Base-by-base conservation (phyloP, 2,888 invertebrate species). In the Dicycla oo region DNA sequence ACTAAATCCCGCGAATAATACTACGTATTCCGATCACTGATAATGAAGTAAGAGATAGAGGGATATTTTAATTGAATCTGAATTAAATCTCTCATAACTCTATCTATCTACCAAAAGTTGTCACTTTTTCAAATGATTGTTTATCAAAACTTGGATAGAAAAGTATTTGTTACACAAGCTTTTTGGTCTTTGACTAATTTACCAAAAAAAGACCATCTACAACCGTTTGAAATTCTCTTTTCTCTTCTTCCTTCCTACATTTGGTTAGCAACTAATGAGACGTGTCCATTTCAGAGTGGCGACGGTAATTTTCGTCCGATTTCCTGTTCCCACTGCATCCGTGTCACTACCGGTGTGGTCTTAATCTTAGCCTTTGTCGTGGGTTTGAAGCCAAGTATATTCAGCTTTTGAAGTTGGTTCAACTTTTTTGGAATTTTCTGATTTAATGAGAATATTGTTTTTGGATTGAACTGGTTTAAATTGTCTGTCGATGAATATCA, bases 341-440 rank as follows among this genome's bases (percentile, higher is more conserved):
- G 81, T 68, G 23, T 75, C 26, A 54, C 82, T 81, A 69, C 45
- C 56, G 63, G 81, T 80, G 80, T 75, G 82, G 82, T 81, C 82
- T 75, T 53, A 56, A 56, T 67, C 58, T 68, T 67, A 56, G 51
- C 62, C 26, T 69, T 51, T 64, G 47, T 75, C 38, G 23, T 57
- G n/a, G 5, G 10, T 60, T 69, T 63, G 23, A 69, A 43, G 30
- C 34, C 60, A 67, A 64, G 60, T 58, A 68, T 64, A 47, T 40
- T 62, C 18, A 23, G 20, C 49, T 51, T 66, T 58, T 57, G n/a
- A 71, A 56, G n/a, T 34, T 43, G 15, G 18, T 38, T 47, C 15
- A 20, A 40, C 18, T 45, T 38, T 26, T 62, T 69, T 51, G 7
- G 0, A 1, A 15, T 23, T 18, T 40, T 43, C 2, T 5, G 11